Base-by-base conservation (phyloP, 2,888 invertebrate genomes). In the Drosophila mimica region DNA sequence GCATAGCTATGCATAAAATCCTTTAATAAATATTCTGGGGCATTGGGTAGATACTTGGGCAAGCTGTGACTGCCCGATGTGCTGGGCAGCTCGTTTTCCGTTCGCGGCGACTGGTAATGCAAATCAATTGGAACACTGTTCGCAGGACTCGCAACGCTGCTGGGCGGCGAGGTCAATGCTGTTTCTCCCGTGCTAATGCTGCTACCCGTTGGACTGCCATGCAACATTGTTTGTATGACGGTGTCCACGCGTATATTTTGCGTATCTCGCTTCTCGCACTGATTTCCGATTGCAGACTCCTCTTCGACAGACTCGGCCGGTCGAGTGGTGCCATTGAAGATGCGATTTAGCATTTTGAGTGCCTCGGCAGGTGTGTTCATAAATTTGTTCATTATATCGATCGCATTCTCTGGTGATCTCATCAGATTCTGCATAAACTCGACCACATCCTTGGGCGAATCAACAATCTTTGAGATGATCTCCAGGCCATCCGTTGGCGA, bases 401-500 rank as follows among this genome's bases (percentile, higher is more conserved):
- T 83, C 7, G 92, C 93, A 73, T 93, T 92, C 72, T 92, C 92
- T 2, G 93, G 93, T n/a, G 93, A 92, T 56, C 92, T 91, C 92
- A 93, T 93, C 36, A 93, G 83, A 73, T 93, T 93, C 62, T 91
- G 91, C 68, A 93, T 92, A 66, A 93, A 93, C 68, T 92, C 89
- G 9, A 93, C 82, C n/a, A 93, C 93, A 70, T 93, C 93, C 48
- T 92, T 89, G 7, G 93, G 93, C 5, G 93, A 93, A 70, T 92
- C 93, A 38, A 93, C 92, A 68, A 93, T 88, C 82, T 93, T 93
- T 5, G 93, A 92, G 61, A 93, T 93, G 25, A 93, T 93, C 82
- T 93, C 93, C 36, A 93, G 86, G n/a, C 93, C 92, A 79, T 93
- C 93, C n/a, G 92, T 93, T 13, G 93, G 93, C 6, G 93, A 93